Evolutionary conservation across 1,140 invertebrate genomes (phyloP), one percentile per base, ranked within the genome.

Genomic region (Ceratina australensis): DNA sequence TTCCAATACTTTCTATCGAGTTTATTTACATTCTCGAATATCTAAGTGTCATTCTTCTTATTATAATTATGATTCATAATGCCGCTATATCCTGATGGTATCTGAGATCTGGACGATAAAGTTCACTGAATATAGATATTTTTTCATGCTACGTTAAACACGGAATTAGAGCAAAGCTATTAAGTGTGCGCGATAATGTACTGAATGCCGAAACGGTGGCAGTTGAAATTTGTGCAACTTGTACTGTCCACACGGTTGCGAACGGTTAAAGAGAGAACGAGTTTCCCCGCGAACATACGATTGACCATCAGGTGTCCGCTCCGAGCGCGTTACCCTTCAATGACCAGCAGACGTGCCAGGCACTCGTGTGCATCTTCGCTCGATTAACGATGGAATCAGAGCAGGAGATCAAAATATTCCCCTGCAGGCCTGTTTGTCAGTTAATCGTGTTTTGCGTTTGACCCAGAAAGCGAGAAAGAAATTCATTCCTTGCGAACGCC

Each of bases 381-480:
- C 49, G 50, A 47, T 63, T 49, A 57, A 28, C 28, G 33, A 28
- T n/a, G 59, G 75, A 78, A 78, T 57, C 33, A 33, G 75, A 64
- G 68, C 75, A 22, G 15, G n/a, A 47, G 42, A 42, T 42, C 33
- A 42, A 42, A 42, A 42, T 42, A 42, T 42, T 42, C 33, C 33
- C 33, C 33, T 42, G 33, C 33, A 68, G 16, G 50, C 16, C 18
- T 15, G n/a, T 12, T 26, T 42, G n/a, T 50, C 26, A 15, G n/a
- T 54, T 24, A 33, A 56, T 56, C 50, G 28, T 24, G 54, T 26
- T 28, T 15, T 8, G 26, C 33, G n/a, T 24, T 69, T 24, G 3
- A 24, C 42, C 49, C 15, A 15, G 42, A 18, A 50, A 60, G 28
- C 59, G 63, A 7, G n/a, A 63, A 60, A 73, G 28, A 22, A 56